Conservation (phyloP, 1,140 invertebrate species). For the Formica exsecta region DNA sequence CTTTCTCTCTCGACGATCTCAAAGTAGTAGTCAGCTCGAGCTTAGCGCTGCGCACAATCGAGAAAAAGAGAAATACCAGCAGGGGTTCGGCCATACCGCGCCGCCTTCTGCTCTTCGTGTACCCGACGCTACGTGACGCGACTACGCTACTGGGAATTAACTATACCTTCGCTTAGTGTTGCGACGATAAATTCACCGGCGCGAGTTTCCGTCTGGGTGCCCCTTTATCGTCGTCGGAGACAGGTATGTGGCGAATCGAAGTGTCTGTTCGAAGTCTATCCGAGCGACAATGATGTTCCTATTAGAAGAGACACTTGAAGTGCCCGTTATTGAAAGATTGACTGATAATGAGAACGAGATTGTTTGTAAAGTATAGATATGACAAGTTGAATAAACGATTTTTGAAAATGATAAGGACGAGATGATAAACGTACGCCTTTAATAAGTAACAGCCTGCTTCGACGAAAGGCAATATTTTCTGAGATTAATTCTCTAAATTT, state of each 20-base stretch:
- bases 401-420: neutral
- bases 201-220: conserved; percentile 47
- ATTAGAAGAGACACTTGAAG: neutral
- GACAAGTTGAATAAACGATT: neutral
- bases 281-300: neutral
- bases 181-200: conserved; percentile 52
- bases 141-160: conserved; percentile 58
- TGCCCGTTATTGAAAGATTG: neutral
- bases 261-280: neutral
- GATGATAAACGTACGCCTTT: neutral
- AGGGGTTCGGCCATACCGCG: conserved; percentile 20
- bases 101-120: conserved; percentile 47
- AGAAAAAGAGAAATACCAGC: conserved; percentile 60
- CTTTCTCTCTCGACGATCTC: conserved; percentile 69
- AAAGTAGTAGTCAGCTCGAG: conserved; percentile 67
- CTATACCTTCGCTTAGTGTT: conserved; percentile 23
- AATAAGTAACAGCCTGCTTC: neutral
- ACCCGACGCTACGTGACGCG: conserved; percentile 69
- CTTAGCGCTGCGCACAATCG: conserved; percentile 48
- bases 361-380: neutral
- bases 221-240: neutral
- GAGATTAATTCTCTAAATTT: neutral
- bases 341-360: neutral
- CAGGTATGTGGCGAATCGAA: conserved; percentile 3
- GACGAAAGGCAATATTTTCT: neutral